A percentile compares a stretch with the other conserved stretches of the same genome.
Conservation (phyloP, 2,797 vertebrate species). For the Urosaurus nigricauda region DNA sequence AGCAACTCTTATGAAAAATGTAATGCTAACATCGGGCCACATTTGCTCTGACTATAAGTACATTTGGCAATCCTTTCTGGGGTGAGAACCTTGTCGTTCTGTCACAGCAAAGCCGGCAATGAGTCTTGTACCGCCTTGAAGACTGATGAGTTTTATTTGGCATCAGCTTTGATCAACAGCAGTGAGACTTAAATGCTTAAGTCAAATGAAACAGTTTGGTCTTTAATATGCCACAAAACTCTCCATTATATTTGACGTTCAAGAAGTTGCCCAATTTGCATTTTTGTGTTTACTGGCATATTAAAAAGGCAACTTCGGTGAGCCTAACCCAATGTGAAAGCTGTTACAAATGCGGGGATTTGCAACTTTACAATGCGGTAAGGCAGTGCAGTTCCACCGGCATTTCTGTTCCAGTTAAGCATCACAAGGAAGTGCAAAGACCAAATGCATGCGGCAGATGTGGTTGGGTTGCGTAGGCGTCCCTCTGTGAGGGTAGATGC, state of each 20-base stretch:
- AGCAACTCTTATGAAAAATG: not conserved
- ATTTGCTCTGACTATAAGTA: not conserved
- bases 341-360: not conserved
- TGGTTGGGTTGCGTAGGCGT: constrained; percentile 11
- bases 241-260: not conserved
- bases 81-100: too few relatives aligned
- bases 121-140: too few relatives aligned
- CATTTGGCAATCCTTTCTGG: too few relatives aligned
- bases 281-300: not conserved
- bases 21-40: not conserved
- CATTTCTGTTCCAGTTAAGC: not conserved
- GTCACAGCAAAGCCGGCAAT: too few relatives aligned
- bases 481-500: not conserved
- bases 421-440: not conserved
- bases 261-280: not conserved
- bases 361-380: not conserved
- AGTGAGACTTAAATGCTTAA: too few relatives aligned
- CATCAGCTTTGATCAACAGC: too few relatives aligned
- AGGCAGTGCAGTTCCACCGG: not conserved
- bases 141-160: too few relatives aligned
- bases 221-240: too few relatives aligned
- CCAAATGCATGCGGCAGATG: constrained; percentile 42
- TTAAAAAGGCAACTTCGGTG: not conserved
- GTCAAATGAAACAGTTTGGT: too few relatives aligned
- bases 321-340: not conserved